Evolutionary conservation across 2,113 vertebrate genomes (phyloP).

Genomic region (Neolamprologus hecqui): DNA sequence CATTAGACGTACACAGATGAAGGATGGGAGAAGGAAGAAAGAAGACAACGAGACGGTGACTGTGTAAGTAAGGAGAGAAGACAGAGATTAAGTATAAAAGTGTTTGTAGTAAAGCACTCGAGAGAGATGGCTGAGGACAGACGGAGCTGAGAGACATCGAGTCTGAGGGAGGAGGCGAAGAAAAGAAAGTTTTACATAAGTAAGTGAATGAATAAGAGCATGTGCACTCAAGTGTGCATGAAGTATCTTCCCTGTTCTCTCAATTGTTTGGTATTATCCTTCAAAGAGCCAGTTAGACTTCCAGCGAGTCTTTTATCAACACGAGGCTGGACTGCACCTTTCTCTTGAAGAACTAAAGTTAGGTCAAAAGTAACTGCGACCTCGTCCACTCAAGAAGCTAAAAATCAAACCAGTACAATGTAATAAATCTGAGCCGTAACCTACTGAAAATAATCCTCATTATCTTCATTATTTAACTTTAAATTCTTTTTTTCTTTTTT

Average conservation of each 20-base stretch:
- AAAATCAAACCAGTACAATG: not conserved
- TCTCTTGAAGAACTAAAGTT: not conserved
- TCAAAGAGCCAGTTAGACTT: constrained; percentile 5
- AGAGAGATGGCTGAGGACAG: constrained; percentile 3
- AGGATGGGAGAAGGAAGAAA: constrained; percentile 11
- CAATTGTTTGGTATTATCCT: not conserved
- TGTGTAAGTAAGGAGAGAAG: constrained; percentile 26
- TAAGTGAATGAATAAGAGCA: not conserved
- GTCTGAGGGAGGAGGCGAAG: not conserved
- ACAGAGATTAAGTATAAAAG: constrained; percentile 39
- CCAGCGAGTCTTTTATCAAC: constrained; percentile 3
- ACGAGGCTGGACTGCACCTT: not conserved
- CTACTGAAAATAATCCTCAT: not conserved
- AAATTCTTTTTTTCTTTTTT: not conserved
- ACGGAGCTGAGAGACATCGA: not conserved
- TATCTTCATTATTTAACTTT: not conserved
- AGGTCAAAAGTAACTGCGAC: not conserved
- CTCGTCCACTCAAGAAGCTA: not conserved
- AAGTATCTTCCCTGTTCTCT: constrained; percentile 14
- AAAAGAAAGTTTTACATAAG: constrained; percentile 27
- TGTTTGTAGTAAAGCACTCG: constrained; percentile 9
- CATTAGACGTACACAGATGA: constrained; percentile 36
- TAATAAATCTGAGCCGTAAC: not conserved
- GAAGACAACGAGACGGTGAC: not conserved
- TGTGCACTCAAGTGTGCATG: constrained; percentile 26